Conservation (phyloP, 2,888 invertebrate genomes). For the Sphecodes monilicornis region DNA sequence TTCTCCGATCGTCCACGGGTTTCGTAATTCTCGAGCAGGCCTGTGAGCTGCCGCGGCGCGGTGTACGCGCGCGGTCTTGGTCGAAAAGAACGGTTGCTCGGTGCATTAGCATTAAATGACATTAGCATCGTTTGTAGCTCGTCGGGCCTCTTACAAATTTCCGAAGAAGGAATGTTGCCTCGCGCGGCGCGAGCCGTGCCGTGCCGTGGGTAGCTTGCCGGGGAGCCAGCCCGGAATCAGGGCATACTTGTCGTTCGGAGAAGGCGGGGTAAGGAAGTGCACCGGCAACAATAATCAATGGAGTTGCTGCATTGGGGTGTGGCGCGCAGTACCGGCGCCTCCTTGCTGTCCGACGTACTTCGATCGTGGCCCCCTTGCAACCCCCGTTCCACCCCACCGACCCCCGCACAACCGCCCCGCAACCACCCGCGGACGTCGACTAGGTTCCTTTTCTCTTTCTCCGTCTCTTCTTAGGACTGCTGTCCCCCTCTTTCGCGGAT, state of each 20-base stretch:
- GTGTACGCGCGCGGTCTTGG: not conserved
- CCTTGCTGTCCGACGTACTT: constrained; percentile 81
- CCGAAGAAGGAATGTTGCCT: constrained; percentile 54
- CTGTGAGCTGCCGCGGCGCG: not conserved
- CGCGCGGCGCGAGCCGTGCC: constrained; percentile 25
- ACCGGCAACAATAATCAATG: constrained; percentile 83
- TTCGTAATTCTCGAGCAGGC: constrained; percentile 7
- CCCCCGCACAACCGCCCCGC: not conserved
- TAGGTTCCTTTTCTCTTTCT: constrained; percentile 52
- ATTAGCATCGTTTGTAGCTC: constrained; percentile 49
- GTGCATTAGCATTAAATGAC: constrained; percentile 43
- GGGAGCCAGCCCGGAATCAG: constrained; percentile 62
- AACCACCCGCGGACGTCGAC: constrained; percentile 38
- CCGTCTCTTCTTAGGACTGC: constrained; percentile 57
- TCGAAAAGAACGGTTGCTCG: constrained; percentile 5
- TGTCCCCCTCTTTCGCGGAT: constrained; percentile 61
- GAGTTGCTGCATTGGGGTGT: constrained; percentile 83
- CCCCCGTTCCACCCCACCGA: constrained; percentile 35
- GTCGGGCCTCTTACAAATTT: constrained; percentile 50
- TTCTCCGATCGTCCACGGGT: not conserved
- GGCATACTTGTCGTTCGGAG: constrained; percentile 68
- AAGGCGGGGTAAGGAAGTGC: constrained; percentile 73
- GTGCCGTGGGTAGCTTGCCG: constrained; percentile 21
- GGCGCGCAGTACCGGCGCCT: constrained; percentile 81
- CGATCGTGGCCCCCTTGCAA: constrained; percentile 78